Evolutionary conservation across 2,113 vertebrate species (phyloP).

Genomic region (Chinchilla lanigera): DNA sequence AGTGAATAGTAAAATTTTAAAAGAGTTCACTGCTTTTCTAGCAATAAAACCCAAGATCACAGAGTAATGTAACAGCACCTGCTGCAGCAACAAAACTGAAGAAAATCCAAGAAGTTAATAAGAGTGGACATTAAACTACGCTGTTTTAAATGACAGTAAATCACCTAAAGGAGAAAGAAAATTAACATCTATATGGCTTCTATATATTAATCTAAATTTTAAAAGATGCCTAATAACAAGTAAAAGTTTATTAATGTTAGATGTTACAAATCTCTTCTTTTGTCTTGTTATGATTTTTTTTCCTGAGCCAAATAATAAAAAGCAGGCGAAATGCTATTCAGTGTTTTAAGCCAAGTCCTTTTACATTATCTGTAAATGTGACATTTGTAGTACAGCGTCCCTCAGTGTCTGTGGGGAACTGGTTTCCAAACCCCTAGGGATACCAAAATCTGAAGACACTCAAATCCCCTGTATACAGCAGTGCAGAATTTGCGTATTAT

Average conservation of each 20-base stretch:
- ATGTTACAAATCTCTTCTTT: conserved; percentile 28
- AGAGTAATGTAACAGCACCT: background rate
- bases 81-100: background rate
- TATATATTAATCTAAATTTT: conserved; percentile 4
- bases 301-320: conserved; percentile 44
- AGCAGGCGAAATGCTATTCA: background rate
- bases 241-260: background rate
- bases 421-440: background rate
- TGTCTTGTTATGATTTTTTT: conserved; percentile 34
- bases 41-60: background rate
- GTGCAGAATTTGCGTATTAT: background rate
- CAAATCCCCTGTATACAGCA: background rate
- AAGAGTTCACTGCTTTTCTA: conserved; percentile 6
- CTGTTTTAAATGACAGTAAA: background rate
- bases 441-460: background rate
- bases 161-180: conserved; percentile 10
- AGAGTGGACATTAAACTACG: background rate
- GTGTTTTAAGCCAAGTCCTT: conserved; percentile 36
- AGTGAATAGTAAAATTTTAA: background rate
- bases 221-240: background rate
- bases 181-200: conserved; percentile 10
- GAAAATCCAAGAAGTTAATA: background rate
- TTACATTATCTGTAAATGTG: background rate
- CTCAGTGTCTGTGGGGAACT: background rate
- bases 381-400: background rate